A percentile compares a stretch with the other conserved stretches of the same genome.
phyloP scores from a whole-genome alignment of 2,797 vertebrate species.

The Gymnothorax javanicus region DNA sequence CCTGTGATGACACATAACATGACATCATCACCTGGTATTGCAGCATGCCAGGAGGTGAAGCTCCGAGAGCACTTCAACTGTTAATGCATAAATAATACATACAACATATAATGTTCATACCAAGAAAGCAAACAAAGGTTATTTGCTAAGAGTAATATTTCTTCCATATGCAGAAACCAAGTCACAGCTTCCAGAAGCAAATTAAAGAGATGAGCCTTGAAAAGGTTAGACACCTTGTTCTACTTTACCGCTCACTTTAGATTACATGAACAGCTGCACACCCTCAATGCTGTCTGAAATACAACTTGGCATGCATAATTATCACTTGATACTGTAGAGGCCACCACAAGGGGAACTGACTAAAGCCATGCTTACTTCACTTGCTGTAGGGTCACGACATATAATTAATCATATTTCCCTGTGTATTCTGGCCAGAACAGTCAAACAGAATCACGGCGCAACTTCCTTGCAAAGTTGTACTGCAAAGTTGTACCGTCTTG shows the following conservation, averaged over 20 bases:
- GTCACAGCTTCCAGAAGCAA: slow-evolving; percentile 30
- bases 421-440: not conserved
- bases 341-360: slow-evolving; percentile 50
- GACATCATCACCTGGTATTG: slow-evolving; percentile 40
- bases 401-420: slow-evolving; percentile 33
- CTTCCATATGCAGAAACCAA: not conserved
- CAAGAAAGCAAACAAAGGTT: slow-evolving; percentile 17
- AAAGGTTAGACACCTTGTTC: slow-evolving; percentile 47
- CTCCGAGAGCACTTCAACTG: not conserved
- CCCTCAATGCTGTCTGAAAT: slow-evolving; percentile 59
- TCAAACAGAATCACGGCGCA: not conserved
- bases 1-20: slow-evolving; percentile 74
- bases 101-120: not conserved
- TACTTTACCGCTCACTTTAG: slow-evolving; percentile 54
- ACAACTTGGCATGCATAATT: slow-evolving; percentile 60
- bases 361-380: slow-evolving; percentile 52
- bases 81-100: not conserved
- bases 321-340: slow-evolving; percentile 57
- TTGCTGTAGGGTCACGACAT: slow-evolving; percentile 38
- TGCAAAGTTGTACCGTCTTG: not conserved
- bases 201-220: slow-evolving; percentile 38
- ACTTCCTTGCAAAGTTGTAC: not conserved
- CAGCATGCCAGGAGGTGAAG: not conserved
- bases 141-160: slow-evolving; percentile 18
- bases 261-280: slow-evolving; percentile 45